Evolutionary conservation across 2,888 invertebrate genomes (phyloP).

Genomic region (Zaprionus lineosus): DNA sequence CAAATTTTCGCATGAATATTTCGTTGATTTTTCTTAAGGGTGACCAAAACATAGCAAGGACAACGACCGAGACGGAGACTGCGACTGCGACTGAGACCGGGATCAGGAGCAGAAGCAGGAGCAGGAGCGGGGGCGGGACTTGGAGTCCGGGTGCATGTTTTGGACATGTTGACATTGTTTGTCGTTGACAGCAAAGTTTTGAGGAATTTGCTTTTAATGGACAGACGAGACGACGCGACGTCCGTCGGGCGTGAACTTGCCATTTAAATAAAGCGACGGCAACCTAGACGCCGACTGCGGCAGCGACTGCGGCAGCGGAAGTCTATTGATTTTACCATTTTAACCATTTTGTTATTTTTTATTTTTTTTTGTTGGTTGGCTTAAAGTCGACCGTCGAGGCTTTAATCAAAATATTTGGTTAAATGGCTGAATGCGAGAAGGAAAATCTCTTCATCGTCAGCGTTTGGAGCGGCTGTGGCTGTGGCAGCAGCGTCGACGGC

Average conservation of each 20-base stretch:
- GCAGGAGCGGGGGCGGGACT: background rate
- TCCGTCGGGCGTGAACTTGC: slow-evolving; percentile 72
- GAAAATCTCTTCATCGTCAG: slow-evolving; percentile 69
- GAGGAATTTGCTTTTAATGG: slow-evolving; percentile 79
- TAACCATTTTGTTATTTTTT: too few relatives aligned
- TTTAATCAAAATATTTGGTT: slow-evolving; percentile 76
- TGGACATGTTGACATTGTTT: slow-evolving; percentile 75
- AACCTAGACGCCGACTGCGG: slow-evolving; percentile 13
- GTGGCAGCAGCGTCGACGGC: slow-evolving; percentile 17
- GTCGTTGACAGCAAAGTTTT: slow-evolving; percentile 74
- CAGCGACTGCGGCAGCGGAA: slow-evolving; percentile 47
- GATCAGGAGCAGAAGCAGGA: too few relatives aligned
- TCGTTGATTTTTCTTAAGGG: slow-evolving; percentile 72
- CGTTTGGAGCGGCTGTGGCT: too few relatives aligned
- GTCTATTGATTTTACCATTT: slow-evolving; percentile 76
- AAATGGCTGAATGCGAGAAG: slow-evolving; percentile 35
- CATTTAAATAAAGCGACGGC: slow-evolving; percentile 72
- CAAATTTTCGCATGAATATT: slow-evolving; percentile 80
- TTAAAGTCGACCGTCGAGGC: slow-evolving; percentile 53
- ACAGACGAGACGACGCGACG: slow-evolving; percentile 55
- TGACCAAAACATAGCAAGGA: slow-evolving; percentile 48
- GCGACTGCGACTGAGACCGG: too few relatives aligned
- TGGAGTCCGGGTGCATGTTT: slow-evolving; percentile 50
- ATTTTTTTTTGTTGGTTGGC: slow-evolving; percentile 19
- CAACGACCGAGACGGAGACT: slow-evolving; percentile 7